Conservation (phyloP, 1,140 invertebrate genomes). For the Drusus annulatus region DNA sequence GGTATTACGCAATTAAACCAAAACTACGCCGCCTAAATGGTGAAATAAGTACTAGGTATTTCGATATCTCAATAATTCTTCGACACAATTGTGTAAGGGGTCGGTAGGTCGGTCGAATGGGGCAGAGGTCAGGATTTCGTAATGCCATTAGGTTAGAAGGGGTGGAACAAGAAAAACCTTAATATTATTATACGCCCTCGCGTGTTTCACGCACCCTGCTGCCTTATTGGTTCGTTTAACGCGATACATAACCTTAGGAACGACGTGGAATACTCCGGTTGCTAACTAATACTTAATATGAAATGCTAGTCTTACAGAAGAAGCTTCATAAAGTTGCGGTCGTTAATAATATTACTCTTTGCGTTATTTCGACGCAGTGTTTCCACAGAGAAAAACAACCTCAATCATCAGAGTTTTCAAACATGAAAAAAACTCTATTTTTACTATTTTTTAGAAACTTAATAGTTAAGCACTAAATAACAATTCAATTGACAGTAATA, state of each 20-base stretch:
- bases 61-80: neutral
- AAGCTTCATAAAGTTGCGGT: too few species aligned
- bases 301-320: too few species aligned
- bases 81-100: neutral
- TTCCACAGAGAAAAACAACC: too few species aligned
- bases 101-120: too few species aligned
- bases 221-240: conserved; percentile 34
- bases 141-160: conserved; percentile 19
- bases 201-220: conserved; percentile 19
- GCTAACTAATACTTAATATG: too few species aligned
- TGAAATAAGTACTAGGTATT: neutral
- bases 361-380: too few species aligned
- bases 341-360: too few species aligned
- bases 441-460: too few species aligned
- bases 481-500: too few species aligned
- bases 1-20: neutral
- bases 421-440: too few species aligned
- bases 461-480: too few species aligned
- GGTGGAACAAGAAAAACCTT: conserved; percentile 16
- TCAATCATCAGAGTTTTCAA: too few species aligned
- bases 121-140: conserved; percentile 19
- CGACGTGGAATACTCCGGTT: neutral
- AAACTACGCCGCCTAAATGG: neutral
- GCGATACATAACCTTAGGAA: conserved; percentile 36
- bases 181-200: conserved; percentile 26